phyloP scores from a whole-genome alignment of 2,888 invertebrate species.

The Bombylius major region DNA sequence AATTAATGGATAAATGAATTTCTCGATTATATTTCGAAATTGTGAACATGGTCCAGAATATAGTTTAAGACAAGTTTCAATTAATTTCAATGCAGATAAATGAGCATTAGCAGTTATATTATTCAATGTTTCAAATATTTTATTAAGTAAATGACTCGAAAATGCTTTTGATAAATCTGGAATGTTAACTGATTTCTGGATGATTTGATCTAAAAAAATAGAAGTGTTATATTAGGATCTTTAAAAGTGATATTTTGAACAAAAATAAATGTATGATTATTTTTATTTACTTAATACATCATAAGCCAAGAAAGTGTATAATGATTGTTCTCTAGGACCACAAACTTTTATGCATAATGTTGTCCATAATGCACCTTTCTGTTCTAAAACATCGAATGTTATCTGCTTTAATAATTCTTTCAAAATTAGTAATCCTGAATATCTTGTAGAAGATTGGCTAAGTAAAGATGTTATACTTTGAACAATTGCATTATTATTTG shows the following conservation, averaged over 20 bases:
- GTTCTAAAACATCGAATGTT: slow-evolving; percentile 18
- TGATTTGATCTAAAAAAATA: slow-evolving; percentile 16
- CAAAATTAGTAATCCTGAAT: slow-evolving; percentile 19
- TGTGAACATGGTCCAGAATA: slow-evolving; percentile 24
- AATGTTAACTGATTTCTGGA: slow-evolving; percentile 18
- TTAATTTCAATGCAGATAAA: slow-evolving; percentile 19
- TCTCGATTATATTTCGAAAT: slow-evolving; percentile 20
- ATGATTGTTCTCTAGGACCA: slow-evolving; percentile 1
- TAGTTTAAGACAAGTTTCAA: slow-evolving; percentile 21
- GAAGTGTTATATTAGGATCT: too few relatives aligned
- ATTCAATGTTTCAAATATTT: slow-evolving; percentile 21
- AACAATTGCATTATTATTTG: slow-evolving; percentile 4
- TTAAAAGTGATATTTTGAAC: not conserved
- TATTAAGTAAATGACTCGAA: slow-evolving; percentile 18
- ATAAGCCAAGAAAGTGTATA: slow-evolving; percentile 8
- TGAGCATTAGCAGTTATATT: slow-evolving; percentile 12
- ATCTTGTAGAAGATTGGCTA: slow-evolving; percentile 16
- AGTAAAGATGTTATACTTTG: slow-evolving; percentile 21
- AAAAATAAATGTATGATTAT: not conserved
- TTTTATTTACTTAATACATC: slow-evolving; percentile 15
- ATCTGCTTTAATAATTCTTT: slow-evolving; percentile 19
- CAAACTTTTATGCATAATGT: slow-evolving; percentile 21
- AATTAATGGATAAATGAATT: slow-evolving; percentile 20
- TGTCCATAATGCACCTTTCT: slow-evolving; percentile 21
- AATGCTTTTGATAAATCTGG: slow-evolving; percentile 24